A percentile compares a stretch with the other conserved stretches of the same genome.
These are phyloP conservation scores for Dasypus novemcinctus DNA, from an alignment of 2,113 vertebrate species.

Conservation along the genomic window DNA sequence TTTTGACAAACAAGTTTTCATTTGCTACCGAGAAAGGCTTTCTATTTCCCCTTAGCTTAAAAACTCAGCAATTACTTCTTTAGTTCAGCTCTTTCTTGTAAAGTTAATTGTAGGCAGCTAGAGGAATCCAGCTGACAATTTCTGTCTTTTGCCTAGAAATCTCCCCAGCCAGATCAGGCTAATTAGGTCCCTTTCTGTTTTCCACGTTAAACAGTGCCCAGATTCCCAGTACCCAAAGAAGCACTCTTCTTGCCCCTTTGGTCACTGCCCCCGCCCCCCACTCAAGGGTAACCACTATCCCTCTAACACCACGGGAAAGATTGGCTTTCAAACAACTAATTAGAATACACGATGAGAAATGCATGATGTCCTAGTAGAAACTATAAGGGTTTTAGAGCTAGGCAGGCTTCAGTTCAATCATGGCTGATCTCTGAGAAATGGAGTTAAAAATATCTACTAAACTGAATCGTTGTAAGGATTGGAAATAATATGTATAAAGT, in stretches of 20 bases:
- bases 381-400: neutral
- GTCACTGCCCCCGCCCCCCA: neutral
- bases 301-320: neutral
- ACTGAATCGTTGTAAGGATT: neutral
- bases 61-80: neutral
- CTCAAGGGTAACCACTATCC: neutral
- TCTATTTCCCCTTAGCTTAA: neutral
- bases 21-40: neutral
- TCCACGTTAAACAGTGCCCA: fast-evolving
- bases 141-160: neutral
- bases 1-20: neutral
- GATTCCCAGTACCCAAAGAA: neutral
- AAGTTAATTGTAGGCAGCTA: neutral
- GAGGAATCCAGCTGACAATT: neutral
- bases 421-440: neutral
- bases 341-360: neutral
- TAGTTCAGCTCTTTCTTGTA: neutral
- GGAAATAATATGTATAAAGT: neutral
- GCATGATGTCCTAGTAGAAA: neutral
- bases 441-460: neutral
- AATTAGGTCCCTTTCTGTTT: neutral
- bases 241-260: neutral
- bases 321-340: neutral
- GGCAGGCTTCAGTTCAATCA: neutral
- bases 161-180: neutral